phyloP scores from a whole-genome alignment of 2,888 invertebrate species.

The Actias luna region DNA sequence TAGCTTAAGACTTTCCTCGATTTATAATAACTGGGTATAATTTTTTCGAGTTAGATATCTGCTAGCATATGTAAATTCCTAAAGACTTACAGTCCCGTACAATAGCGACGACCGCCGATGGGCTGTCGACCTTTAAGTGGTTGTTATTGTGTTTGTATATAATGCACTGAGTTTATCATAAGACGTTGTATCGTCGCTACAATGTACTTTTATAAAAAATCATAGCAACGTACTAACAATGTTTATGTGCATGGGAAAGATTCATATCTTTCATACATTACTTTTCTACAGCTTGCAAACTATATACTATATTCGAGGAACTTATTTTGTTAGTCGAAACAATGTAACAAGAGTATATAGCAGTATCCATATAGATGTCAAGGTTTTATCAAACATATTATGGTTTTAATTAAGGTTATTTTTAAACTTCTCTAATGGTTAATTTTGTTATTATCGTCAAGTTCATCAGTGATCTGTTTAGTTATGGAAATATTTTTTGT shows the following conservation, averaged over 20 bases:
- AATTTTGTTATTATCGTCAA: background rate
- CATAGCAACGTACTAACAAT: constrained; percentile 1
- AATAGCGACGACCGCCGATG: too few species aligned
- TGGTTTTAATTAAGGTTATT: background rate
- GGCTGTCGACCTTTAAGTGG: too few species aligned
- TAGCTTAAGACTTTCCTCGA: too few species aligned
- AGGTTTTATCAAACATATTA: constrained; percentile 3
- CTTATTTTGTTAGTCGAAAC: constrained; percentile 16
- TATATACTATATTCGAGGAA: constrained; percentile 13
- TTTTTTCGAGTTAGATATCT: too few species aligned
- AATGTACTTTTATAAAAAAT: too few species aligned
- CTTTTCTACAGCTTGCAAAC: constrained; percentile 1
- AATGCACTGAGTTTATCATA: too few species aligned
- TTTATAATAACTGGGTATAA: too few species aligned
- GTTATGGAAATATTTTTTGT: background rate
- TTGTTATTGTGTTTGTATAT: too few species aligned
- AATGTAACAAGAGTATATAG: constrained; percentile 11
- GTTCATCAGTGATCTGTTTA: background rate
- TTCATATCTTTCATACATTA: constrained; percentile 12
- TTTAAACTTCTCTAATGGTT: background rate
- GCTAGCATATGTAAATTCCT: too few species aligned
- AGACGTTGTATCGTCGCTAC: too few species aligned
- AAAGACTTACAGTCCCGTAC: too few species aligned
- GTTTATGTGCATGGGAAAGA: constrained; percentile 19
- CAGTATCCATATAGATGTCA: too few species aligned